Base-by-base conservation (phyloP, 2,113 vertebrate genomes). In the Fulica atra region DNA sequence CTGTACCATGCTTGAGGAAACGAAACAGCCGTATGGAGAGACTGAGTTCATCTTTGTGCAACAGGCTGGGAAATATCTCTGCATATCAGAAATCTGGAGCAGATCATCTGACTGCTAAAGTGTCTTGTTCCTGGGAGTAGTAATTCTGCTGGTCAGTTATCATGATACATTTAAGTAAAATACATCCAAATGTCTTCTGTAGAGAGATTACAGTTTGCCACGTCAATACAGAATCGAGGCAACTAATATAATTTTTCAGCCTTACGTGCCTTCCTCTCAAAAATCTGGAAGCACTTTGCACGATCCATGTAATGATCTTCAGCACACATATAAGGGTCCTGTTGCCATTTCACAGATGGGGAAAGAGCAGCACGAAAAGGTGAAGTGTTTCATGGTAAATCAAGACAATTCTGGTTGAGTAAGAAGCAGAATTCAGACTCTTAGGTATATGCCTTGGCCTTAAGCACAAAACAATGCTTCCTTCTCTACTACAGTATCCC, bases 261-360 rank as follows among this genome's bases (percentile, higher is more conserved):
- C 51, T 65, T 42, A 35, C 86, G 59, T 88, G 85, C 76, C 48
- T 96, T 92, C 92, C 48, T 78, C 81, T 90, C 59, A 88, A 68
- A 81, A 93, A 86, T 74, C 86, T 76, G 93, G 91, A 93, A 94
- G 48, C 26, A 81, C 72, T 95, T 94, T 65, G 28, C 88, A 90
- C 88, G 59, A 78, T 54, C 68, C 48, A 33, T 80, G 54, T 81
- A 81, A 74, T 63, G 60, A 88, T 81, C 85, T 88, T 81, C 92
- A 88, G 86, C 51, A 93, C 53, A 60, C 57, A 71, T 51, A 38
- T 35, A 83, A 81, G 20, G 13, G 69, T 81, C 74, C 35, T 81
- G 24, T 57, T 76, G 48, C 57, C 9, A 2, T 93, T 94, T 84
- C 86, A 79, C 72, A 84, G 80, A 79, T 46, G 69, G 20, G 57